These are phyloP conservation scores for Bothrops alternatus DNA, from an alignment of 2,797 vertebrate genomes.

Conservation along the genomic window DNA sequence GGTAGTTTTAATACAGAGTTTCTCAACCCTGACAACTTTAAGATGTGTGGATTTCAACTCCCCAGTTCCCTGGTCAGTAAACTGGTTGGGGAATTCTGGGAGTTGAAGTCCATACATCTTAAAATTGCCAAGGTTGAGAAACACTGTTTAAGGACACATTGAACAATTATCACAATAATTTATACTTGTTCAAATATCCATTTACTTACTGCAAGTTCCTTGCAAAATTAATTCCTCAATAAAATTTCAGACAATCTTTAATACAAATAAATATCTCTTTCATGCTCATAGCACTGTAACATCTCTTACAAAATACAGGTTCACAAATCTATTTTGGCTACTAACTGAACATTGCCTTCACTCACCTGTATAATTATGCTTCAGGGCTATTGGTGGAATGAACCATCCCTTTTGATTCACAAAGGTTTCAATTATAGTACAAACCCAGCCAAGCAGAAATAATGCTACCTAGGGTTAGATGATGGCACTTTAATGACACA, in stretches of 20 bases:
- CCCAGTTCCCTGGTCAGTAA: neutral
- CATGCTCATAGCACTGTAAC: slow-evolving; percentile 30
- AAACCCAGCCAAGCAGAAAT: neutral
- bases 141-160: slow-evolving; percentile 79
- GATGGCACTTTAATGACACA: neutral
- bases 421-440: neutral
- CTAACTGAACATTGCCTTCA: slow-evolving; percentile 17
- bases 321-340: slow-evolving; percentile 13
- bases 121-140: neutral
- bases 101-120: neutral
- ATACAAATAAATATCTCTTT: slow-evolving; percentile 50
- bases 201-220: slow-evolving; percentile 70
- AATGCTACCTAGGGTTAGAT: neutral
- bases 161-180: slow-evolving; percentile 83
- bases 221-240: slow-evolving; percentile 74
- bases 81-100: neutral
- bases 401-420: neutral
- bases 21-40: neutral
- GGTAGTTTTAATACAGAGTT: slow-evolving; percentile 75
- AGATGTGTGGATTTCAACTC: neutral
- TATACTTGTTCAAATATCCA: slow-evolving; percentile 83
- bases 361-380: slow-evolving; percentile 13
- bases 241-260: slow-evolving; percentile 66
- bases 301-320: slow-evolving; percentile 7
- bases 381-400: neutral